phyloP scores from a whole-genome alignment of 1,140 invertebrate genomes.

The Cepaea nemoralis region DNA sequence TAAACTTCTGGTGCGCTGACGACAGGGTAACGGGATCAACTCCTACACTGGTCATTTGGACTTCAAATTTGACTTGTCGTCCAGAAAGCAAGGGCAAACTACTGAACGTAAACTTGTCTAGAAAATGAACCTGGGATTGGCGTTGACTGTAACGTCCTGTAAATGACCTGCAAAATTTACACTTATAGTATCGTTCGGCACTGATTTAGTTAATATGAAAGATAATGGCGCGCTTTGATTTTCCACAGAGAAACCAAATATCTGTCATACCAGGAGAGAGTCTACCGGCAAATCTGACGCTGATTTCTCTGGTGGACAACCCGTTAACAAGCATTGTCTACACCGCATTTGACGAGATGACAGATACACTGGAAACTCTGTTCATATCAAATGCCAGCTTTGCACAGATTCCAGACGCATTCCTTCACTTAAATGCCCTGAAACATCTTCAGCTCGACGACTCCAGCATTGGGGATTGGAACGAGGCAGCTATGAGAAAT shows the following conservation, averaged over 20 bases:
- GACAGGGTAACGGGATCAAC: too few relatives aligned
- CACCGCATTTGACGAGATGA: background rate
- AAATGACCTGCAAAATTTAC: too few relatives aligned
- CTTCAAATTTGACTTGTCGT: too few relatives aligned
- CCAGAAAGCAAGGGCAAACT: too few relatives aligned
- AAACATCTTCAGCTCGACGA: background rate
- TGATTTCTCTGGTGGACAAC: background rate
- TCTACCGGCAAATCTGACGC: background rate
- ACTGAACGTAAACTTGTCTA: too few relatives aligned
- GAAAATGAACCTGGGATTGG: too few relatives aligned
- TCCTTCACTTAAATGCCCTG: background rate
- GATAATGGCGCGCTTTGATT: background rate
- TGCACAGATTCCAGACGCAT: background rate
- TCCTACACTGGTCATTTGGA: too few relatives aligned
- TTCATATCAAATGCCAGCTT: background rate
- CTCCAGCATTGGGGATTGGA: background rate
- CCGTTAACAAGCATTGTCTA: background rate
- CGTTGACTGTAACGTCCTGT: too few relatives aligned
- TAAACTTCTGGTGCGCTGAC: too few relatives aligned
- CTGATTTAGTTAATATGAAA: too few relatives aligned
- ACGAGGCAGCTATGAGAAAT: background rate
- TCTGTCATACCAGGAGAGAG: background rate
- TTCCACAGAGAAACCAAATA: background rate
- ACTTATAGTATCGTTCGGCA: too few relatives aligned
- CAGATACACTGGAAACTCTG: background rate